Evolutionary conservation across 2,888 invertebrate genomes (phyloP).

Genomic region (Diachrysia chrysitis): DNA sequence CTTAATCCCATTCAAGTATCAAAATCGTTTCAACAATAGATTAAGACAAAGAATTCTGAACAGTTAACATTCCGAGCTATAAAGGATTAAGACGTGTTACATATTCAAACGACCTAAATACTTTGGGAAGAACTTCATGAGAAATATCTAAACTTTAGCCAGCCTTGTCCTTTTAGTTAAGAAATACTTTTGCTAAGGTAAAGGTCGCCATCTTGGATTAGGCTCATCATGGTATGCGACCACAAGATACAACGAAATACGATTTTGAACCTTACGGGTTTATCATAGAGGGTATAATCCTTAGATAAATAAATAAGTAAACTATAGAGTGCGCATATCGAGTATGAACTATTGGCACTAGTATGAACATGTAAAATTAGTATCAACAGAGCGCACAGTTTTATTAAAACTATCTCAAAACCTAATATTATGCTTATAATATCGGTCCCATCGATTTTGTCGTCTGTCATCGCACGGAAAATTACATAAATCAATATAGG

Average conservation of each 20-base stretch:
- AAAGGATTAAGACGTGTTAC: background rate
- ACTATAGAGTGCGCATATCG: too few species aligned
- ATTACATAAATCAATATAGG: too few species aligned
- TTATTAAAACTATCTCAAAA: too few species aligned
- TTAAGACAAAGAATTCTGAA: background rate
- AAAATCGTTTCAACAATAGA: slow-evolving; percentile 1
- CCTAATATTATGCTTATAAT: too few species aligned
- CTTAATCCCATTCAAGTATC: background rate
- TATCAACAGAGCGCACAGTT: too few species aligned
- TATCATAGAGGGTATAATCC: too few species aligned
- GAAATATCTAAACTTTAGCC: background rate
- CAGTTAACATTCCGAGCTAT: background rate
- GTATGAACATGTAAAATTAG: too few species aligned
- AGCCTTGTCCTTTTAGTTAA: background rate
- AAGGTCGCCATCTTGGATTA: background rate
- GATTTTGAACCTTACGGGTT: background rate
- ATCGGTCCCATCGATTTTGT: too few species aligned
- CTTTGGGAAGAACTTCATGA: background rate
- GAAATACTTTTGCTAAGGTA: background rate
- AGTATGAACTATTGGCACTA: too few species aligned
- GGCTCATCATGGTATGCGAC: background rate
- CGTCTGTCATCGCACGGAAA: too few species aligned
- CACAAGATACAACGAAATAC: background rate
- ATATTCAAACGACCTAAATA: background rate
- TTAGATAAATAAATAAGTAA: too few species aligned